Evolutionary conservation across 1,140 invertebrate species (phyloP).

Genomic region (Bombus breviceps): DNA sequence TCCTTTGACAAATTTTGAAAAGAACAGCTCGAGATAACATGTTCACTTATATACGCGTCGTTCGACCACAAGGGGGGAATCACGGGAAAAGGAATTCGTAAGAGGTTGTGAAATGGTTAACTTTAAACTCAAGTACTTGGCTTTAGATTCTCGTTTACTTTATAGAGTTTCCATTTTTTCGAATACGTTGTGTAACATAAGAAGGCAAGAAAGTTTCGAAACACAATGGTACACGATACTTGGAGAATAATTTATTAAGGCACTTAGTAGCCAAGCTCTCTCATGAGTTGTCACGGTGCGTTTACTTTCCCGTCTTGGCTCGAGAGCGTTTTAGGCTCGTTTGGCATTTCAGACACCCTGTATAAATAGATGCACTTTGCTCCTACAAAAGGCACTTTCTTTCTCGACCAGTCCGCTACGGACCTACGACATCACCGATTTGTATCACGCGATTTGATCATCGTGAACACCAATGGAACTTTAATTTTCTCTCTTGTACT

Average conservation of each 20-base stretch:
- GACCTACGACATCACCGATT: constrained; percentile 51
- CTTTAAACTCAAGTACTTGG: background rate
- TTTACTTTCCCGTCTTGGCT: constrained; percentile 73
- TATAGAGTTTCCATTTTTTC: background rate
- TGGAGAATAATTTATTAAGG: constrained; percentile 77
- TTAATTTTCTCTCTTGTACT: background rate
- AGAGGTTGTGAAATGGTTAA: background rate
- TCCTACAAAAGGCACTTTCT: constrained; percentile 77
- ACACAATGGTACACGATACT: constrained; percentile 63
- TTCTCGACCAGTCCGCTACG: constrained; percentile 41
- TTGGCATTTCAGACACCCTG: constrained; percentile 74
- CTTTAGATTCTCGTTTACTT: constrained; percentile 23
- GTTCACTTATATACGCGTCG: no score
- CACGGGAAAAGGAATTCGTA: background rate
- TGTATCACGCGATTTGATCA: constrained; percentile 28
- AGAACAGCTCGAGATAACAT: background rate
- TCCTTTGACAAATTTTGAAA: background rate
- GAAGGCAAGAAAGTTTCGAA: constrained; percentile 39
- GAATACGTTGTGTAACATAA: background rate
- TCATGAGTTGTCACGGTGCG: constrained; percentile 74
- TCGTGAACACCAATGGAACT: background rate
- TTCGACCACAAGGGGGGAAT: background rate
- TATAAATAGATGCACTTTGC: constrained; percentile 79
- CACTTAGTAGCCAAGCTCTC: constrained; percentile 72
- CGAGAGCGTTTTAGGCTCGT: constrained; percentile 72